Base-by-base conservation (phyloP, 2,113 vertebrate species). In the Lycaon pictus region DNA sequence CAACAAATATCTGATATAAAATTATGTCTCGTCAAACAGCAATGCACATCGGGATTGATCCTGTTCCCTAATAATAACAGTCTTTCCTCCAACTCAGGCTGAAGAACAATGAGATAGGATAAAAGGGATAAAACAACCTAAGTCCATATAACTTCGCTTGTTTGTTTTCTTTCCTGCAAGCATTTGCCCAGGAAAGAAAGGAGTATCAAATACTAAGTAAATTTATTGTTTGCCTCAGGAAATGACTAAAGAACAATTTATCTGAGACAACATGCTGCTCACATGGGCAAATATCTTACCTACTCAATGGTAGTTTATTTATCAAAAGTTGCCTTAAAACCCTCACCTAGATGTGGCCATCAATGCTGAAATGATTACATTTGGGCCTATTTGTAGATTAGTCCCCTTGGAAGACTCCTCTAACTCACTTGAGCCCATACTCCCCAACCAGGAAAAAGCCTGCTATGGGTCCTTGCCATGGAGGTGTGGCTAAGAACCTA, bases 321-420 rank as follows among this genome's bases (percentile, higher is more conserved):
- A 58, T 20, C 7, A 69, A 88, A 62, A 62, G 0, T 58, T 85
- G 37, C 17, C 67, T 84, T 13, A 55, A 16, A 55, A 7, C 3
- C 5, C 1, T 55, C 5, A 58, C 2, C 5, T 58, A n/a, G 19
- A 4, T 43, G 5, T 65, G 86, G 3, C 0, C 27, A 7, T 5
- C 8, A 23, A 25, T 6, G 1, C 17, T 72, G 65, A 27, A 25
- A 25, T 35, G 32, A 51, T 19, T 23, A 7, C 20, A 12, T 67
- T 48, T 84, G 88, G 0, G 3, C 9, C 4, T 37, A 22, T 60
- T 90, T 79, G 16, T n/a, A 19, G 53, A 10, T 43, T 55, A 22
- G 3, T 84, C 13, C 56, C 3, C 22, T 63, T 76, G 25, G 53
- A 76, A 35, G 6, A 11, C 3, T 71, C 86, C 11, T 6, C 63